A percentile compares a stretch with the other conserved stretches of the same genome.
phyloP scores from a whole-genome alignment of 2,888 invertebrate genomes.

The Prostheceraeus crozeri region DNA sequence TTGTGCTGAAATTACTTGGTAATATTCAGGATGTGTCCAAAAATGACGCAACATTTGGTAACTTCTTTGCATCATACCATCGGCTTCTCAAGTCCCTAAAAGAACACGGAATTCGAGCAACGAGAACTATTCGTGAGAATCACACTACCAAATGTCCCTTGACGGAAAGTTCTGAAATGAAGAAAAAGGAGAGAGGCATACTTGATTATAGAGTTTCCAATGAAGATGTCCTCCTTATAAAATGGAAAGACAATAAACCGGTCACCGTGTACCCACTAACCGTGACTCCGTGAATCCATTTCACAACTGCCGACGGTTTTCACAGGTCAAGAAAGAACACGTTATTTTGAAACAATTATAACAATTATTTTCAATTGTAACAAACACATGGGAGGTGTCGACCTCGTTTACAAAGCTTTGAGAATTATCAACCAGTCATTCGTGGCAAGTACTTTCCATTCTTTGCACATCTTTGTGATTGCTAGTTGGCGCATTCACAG shows the following conservation, averaged over 20 bases:
- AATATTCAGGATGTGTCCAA: conserved; percentile 1
- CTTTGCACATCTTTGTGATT: conserved; percentile 17
- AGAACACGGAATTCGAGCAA: conserved; percentile 17
- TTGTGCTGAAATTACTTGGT: conserved; percentile 13
- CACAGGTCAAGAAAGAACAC: not conserved
- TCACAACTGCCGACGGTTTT: conserved; percentile 20
- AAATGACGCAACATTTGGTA: conserved; percentile 37
- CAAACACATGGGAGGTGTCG: conserved; percentile 27
- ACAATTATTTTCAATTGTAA: conserved; percentile 14
- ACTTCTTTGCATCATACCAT: conserved; percentile 37
- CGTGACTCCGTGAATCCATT: conserved; percentile 4
- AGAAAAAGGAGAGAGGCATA: not conserved
- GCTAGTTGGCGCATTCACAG: too few relatives aligned
- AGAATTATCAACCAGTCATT: conserved; percentile 15
- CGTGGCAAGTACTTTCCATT: conserved; percentile 12
- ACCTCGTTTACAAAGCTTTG: conserved; percentile 10
- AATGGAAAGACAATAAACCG: conserved; percentile 37
- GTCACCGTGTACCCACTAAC: conserved; percentile 34
- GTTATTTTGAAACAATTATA: not conserved
- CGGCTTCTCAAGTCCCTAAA: conserved; percentile 34
- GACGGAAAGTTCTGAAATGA: conserved; percentile 19
- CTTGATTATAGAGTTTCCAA: conserved; percentile 24
- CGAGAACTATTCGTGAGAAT: conserved; percentile 36
- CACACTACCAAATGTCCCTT: conserved; percentile 33
- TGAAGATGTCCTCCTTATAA: conserved; percentile 17